These are phyloP conservation scores for Plectropomus leopardus DNA, from an alignment of 2,113 vertebrate genomes.

Conservation along the genomic window DNA sequence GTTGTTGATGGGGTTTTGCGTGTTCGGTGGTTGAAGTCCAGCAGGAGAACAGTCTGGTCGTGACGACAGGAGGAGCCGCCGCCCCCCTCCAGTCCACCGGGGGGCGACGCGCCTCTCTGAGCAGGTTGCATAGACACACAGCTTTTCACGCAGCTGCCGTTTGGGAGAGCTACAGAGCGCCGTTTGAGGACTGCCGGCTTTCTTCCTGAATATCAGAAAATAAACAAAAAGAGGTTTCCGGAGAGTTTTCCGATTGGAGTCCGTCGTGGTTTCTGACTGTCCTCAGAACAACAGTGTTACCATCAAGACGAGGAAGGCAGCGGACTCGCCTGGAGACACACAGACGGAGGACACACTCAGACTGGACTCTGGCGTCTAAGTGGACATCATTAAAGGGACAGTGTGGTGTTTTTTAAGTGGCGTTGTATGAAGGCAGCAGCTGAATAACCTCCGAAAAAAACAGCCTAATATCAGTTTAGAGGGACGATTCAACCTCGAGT, in stretches of 20 bases:
- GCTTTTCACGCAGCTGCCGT: conserved; percentile 99
- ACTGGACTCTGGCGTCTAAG: background rate
- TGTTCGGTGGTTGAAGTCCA: conserved; percentile 83
- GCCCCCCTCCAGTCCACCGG: conserved; percentile 88
- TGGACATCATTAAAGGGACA: background rate
- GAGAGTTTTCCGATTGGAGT: conserved; percentile 73
- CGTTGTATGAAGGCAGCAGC: too few species aligned
- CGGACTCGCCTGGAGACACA: conserved; percentile 90
- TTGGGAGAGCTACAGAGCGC: conserved; percentile 95
- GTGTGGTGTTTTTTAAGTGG: too few species aligned
- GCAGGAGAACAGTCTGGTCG: conserved; percentile 87
- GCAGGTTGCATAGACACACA: conserved; percentile 99
- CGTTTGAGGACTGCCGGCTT: conserved; percentile 93
- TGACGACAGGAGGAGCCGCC: conserved; percentile 88
- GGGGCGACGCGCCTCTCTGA: conserved; percentile 90
- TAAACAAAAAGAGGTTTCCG: conserved; percentile 32
- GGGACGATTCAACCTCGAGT: too few species aligned
- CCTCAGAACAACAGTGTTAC: conserved; percentile 85
- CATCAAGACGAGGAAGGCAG: conserved; percentile 97
- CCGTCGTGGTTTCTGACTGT: conserved; percentile 82
- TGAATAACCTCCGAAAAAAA: too few species aligned
- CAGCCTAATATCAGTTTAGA: too few species aligned
- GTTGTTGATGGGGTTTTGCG: conserved; percentile 63
- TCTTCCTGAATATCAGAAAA: conserved; percentile 98
- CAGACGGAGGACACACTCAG: conserved; percentile 4